Conservation (phyloP, 2,113 vertebrate genomes). For the Circaetus gallicus region DNA sequence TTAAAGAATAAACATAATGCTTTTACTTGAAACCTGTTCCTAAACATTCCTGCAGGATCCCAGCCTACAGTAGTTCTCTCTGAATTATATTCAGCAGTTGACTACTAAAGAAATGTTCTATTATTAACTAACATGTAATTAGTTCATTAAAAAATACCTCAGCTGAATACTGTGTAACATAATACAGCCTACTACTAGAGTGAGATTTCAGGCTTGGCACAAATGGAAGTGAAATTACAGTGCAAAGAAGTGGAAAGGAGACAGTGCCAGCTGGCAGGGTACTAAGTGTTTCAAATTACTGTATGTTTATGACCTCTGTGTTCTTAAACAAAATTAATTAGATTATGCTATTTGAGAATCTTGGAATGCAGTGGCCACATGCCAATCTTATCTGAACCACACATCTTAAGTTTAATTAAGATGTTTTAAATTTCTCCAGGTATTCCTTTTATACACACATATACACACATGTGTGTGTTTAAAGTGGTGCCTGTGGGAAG, state of each 20-base stretch:
- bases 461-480: not conserved
- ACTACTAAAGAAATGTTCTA: constrained; percentile 71
- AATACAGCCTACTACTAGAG: constrained; percentile 66
- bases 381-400: constrained; percentile 74
- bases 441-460: constrained; percentile 34
- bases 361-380: constrained; percentile 63
- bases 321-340: constrained; percentile 78
- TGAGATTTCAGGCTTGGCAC: constrained; percentile 57
- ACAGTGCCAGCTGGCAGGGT: constrained; percentile 75
- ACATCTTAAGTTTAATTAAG: constrained; percentile 77
- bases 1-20: not conserved
- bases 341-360: constrained; percentile 79
- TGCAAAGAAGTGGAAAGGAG: constrained; percentile 61
- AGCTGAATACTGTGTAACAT: constrained; percentile 71
- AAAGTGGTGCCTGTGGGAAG: constrained; percentile 56
- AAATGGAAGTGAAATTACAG: constrained; percentile 74
- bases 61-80: constrained; percentile 39
- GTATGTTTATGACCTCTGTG: constrained; percentile 73
- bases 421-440: constrained; percentile 72
- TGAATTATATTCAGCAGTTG: constrained; percentile 67
- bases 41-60: constrained; percentile 31
- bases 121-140: constrained; percentile 83
- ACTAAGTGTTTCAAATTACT: constrained; percentile 75
- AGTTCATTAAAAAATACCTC: constrained; percentile 79
- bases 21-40: constrained; percentile 17